Percentiles rank a stretch among this genome's conserved stretches.
phyloP scores from a whole-genome alignment of 2,797 vertebrate species.

The Channa striata region DNA sequence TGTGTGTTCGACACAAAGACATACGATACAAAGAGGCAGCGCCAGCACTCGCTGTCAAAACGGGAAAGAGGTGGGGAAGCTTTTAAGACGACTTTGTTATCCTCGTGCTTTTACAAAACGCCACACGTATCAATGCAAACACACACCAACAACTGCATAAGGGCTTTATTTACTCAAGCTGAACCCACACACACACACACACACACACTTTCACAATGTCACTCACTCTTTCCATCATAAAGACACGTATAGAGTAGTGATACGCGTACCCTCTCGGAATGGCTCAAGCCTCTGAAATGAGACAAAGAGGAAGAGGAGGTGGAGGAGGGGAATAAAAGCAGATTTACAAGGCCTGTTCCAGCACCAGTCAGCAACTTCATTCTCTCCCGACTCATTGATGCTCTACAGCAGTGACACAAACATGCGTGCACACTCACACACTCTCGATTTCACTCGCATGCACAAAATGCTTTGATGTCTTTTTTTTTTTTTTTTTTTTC shows the following conservation, averaged over 20 bases:
- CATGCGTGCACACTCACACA: conserved; percentile 1
- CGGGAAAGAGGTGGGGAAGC: conserved; percentile 54
- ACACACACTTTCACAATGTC: conserved; percentile 27
- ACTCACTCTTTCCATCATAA: conserved; percentile 21
- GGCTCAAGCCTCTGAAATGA: conserved; percentile 53
- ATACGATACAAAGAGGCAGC: conserved; percentile 64
- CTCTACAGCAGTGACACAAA: conserved; percentile 49
- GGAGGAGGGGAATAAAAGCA: conserved; percentile 63
- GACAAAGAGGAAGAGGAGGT: conserved; percentile 63
- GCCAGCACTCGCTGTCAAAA: conserved; percentile 57
- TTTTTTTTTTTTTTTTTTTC: too few relatives aligned
- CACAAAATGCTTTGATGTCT: conserved; percentile 35
- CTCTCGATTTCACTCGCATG: conserved; percentile 4
- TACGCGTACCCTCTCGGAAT: conserved; percentile 52
- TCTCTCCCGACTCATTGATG: conserved; percentile 43
- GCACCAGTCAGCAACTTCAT: conserved; percentile 71
- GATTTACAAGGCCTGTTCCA: conserved; percentile 67
- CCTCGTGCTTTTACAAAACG: conserved; percentile 64
- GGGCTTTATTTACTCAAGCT: conserved; percentile 46
- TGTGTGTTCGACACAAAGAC: conserved; percentile 65
- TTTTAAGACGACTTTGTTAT: conserved; percentile 70
- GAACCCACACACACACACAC: conserved; percentile 14
- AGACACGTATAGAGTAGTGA: conserved; percentile 23
- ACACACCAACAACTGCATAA: conserved; percentile 51
- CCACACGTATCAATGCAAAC: conserved; percentile 60